Evolutionary conservation across 2,113 vertebrate species (phyloP).

Genomic region (Muscicapa adusta): DNA sequence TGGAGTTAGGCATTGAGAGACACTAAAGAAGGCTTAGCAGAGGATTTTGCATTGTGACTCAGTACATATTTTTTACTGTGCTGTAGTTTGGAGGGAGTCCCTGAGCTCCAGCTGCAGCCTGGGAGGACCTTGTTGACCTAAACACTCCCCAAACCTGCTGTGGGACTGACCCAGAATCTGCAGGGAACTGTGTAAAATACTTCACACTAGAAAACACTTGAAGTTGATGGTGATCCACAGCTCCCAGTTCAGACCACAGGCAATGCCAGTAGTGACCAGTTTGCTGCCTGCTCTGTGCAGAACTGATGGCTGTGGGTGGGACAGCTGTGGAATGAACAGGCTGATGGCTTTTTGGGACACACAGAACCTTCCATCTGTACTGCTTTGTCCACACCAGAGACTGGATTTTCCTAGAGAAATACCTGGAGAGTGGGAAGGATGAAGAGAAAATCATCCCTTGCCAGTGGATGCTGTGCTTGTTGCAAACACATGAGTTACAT

Average conservation of each 20-base stretch:
- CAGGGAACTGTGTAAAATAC: neutral
- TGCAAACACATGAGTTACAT: fast-evolving
- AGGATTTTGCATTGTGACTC: neutral
- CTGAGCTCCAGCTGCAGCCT: neutral
- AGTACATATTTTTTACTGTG: neutral
- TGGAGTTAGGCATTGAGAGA: neutral
- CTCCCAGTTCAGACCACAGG: fast-evolving
- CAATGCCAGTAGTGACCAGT: fast-evolving
- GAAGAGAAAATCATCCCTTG: neutral
- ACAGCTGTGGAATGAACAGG: neutral
- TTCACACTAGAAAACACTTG: neutral
- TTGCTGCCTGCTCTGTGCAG: neutral
- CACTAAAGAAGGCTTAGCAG: neutral
- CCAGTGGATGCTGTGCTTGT: fast-evolving
- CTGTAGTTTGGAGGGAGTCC: no score
- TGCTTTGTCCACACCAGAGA: neutral
- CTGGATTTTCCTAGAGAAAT: neutral
- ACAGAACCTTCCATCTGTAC: neutral
- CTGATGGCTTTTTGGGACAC: neutral
- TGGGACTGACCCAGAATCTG: neutral
- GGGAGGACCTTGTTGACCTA: neutral
- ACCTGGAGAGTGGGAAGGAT: neutral
- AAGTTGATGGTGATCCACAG: neutral
- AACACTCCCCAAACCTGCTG: neutral
- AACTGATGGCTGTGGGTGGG: fast-evolving